phyloP scores from a whole-genome alignment of 2,888 invertebrate genomes.

The Laothoe populi region DNA sequence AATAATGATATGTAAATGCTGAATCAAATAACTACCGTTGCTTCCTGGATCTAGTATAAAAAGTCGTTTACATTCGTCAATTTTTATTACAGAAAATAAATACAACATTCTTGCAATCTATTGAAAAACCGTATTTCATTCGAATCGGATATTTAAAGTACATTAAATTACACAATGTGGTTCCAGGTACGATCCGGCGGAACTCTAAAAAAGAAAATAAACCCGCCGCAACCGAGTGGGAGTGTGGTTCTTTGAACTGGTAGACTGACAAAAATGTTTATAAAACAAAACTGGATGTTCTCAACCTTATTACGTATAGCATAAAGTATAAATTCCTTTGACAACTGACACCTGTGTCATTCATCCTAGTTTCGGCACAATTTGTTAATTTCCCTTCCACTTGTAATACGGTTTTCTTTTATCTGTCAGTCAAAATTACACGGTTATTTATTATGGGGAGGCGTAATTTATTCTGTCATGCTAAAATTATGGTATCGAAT shows the following conservation, averaged over 20 bases:
- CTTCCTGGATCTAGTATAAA: not conserved
- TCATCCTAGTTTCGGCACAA: slow-evolving; percentile 27
- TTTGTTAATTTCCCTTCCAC: slow-evolving; percentile 29
- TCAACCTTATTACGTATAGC: not conserved
- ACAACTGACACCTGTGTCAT: slow-evolving; percentile 22
- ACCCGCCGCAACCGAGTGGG: slow-evolving; percentile 57
- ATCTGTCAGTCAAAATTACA: slow-evolving; percentile 15
- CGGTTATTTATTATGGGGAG: slow-evolving; percentile 6
- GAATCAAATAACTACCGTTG: not conserved
- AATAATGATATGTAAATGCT: too few species aligned
- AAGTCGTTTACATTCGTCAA: not conserved
- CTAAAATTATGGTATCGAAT: not conserved
- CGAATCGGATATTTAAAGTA: slow-evolving; percentile 2
- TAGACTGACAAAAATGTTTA: slow-evolving; percentile 41
- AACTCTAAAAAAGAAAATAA: slow-evolving; percentile 54
- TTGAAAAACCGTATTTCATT: not conserved
- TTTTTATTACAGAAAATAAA: not conserved
- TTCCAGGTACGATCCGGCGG: slow-evolving; percentile 27
- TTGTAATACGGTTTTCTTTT: slow-evolving; percentile 27
- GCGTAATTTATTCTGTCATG: not conserved
- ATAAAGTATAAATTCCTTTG: slow-evolving; percentile 34
- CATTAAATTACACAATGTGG: not conserved
- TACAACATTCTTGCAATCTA: not conserved
- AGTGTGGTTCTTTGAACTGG: slow-evolving; percentile 67
- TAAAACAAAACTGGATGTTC: slow-evolving; percentile 6